Percentiles rank a stretch among this genome's conserved stretches.
Evolutionary conservation across 1,140 invertebrate species (phyloP).

Genomic region (Camponotus pennsylvanicus): DNA sequence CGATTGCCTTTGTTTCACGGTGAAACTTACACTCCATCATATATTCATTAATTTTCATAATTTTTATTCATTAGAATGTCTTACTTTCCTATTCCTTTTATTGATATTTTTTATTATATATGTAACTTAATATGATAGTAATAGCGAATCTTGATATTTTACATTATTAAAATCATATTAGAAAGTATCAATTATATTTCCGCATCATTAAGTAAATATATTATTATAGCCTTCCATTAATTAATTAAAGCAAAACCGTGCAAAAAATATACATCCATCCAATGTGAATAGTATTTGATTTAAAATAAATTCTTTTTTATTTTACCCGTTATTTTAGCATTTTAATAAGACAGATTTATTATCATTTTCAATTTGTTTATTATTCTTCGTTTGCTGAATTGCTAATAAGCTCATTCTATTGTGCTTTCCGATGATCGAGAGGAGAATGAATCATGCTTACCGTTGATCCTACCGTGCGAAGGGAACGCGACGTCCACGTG

Average conservation of each 20-base stretch:
- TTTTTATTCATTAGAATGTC: background rate
- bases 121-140: background rate
- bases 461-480: conserved; percentile 43
- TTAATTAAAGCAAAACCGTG: background rate
- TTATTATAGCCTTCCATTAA: background rate
- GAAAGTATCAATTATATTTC: background rate
- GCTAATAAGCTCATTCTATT: conserved; percentile 22
- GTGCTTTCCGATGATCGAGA: conserved; percentile 27
- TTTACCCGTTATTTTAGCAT: background rate
- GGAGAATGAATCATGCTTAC: conserved; percentile 42
- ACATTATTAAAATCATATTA: background rate
- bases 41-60: background rate
- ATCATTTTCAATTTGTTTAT: conserved; percentile 29
- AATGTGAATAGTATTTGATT: background rate
- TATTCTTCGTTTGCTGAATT: conserved; percentile 31
- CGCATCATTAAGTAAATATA: background rate
- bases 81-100: background rate
- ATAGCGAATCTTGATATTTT: background rate
- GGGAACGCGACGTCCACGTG: conserved; percentile 48
- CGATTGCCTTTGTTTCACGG: conserved; percentile 8
- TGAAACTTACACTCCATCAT: background rate
- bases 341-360: background rate
- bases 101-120: background rate
- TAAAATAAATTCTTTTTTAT: background rate
- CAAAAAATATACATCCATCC: background rate